phyloP scores from a whole-genome alignment of 2,888 invertebrate species.

The Cataglyphis albicans region DNA sequence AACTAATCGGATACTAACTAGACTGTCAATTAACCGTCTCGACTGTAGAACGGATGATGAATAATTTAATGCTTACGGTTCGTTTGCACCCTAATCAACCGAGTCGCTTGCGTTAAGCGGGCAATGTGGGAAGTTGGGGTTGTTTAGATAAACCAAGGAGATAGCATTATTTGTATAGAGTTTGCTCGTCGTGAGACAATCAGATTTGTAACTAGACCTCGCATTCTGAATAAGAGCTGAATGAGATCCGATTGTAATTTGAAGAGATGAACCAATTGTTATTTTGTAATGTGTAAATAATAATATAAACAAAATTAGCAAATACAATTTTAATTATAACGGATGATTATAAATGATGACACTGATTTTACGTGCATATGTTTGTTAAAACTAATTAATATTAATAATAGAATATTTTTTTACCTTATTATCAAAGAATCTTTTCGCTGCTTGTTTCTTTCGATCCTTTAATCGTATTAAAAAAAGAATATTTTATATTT shows the following conservation, averaged over 20 bases:
- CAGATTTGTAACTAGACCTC: conserved; percentile 47
- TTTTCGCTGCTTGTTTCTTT: background rate
- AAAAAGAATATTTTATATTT: background rate
- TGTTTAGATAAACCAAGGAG: conserved; percentile 67
- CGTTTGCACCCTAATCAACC: conserved; percentile 67
- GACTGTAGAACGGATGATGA: conserved; percentile 46
- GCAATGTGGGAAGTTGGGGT: conserved; percentile 52
- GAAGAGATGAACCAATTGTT: conserved; percentile 54
- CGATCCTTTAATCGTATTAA: background rate
- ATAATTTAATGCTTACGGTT: conserved; percentile 64
- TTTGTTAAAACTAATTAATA: background rate
- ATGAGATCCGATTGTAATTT: conserved; percentile 49
- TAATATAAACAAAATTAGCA: conserved; percentile 1
- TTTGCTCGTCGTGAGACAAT: conserved; percentile 56
- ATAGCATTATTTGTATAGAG: conserved; percentile 63
- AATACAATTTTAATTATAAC: background rate
- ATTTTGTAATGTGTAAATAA: conserved; percentile 22
- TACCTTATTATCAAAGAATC: background rate
- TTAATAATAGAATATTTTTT: background rate
- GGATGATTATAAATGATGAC: background rate
- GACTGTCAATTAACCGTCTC: conserved; percentile 65
- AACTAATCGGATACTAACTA: conserved; percentile 48
- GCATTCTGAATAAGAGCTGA: conserved; percentile 45
- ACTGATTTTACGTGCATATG: background rate
- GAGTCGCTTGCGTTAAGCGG: conserved; percentile 58